A percentile compares a stretch with the other conserved stretches of the same genome.
Conservation (phyloP, 2,797 vertebrate species). For the Simalia tracyae region DNA sequence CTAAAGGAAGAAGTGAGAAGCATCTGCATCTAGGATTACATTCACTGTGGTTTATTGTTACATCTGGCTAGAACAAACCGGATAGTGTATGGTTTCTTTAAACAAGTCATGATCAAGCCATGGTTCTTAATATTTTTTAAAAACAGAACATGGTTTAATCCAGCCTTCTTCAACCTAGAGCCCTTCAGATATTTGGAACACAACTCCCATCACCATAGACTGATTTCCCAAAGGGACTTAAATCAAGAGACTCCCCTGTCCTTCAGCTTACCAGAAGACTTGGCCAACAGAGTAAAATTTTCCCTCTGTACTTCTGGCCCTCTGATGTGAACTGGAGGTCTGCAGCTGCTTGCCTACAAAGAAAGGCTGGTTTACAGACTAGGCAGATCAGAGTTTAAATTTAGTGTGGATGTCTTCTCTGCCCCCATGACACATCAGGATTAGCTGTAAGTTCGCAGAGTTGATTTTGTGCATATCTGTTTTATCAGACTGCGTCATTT, state of each 20-base stretch:
- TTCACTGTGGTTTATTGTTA: background rate
- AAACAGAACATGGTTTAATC: background rate
- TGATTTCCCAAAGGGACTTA: too few species aligned
- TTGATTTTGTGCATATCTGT: rapidly evolving
- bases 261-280: background rate
- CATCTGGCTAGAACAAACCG: too few species aligned
- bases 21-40: background rate
- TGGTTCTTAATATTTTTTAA: background rate
- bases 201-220: too few species aligned
- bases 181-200: too few species aligned
- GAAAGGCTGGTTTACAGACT: background rate
- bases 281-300: background rate
- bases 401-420: too few species aligned
- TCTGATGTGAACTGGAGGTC: background rate
- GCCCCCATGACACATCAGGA: background rate
- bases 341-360: background rate
- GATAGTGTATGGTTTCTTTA: background rate
- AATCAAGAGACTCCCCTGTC: too few species aligned
- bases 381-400: background rate
- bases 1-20: background rate
- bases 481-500: background rate
- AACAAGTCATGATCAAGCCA: background rate
- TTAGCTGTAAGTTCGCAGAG: background rate
- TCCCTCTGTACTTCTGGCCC: background rate
- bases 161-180: too few species aligned